phyloP scores from a whole-genome alignment of 2,888 invertebrate genomes.

The Limnephilus marmoratus region DNA sequence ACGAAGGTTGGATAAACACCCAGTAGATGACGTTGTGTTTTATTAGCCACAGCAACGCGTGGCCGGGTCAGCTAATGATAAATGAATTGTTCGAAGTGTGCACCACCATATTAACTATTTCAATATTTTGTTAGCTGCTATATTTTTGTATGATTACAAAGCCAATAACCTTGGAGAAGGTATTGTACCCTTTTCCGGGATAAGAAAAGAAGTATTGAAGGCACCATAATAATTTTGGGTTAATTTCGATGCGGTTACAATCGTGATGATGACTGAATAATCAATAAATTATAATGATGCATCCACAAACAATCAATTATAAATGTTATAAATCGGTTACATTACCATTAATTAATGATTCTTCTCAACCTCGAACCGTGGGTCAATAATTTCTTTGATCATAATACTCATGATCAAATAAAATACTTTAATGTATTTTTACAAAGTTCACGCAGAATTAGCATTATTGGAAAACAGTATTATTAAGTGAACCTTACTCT shows the following conservation, averaged over 20 bases:
- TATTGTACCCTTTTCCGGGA: background rate
- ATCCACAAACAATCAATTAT: background rate
- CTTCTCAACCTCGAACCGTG: background rate
- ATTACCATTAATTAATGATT: conserved; percentile 2
- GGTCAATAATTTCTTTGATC: background rate
- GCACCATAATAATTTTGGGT: background rate
- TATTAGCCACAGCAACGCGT: too few species aligned
- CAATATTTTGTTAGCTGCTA: too few species aligned
- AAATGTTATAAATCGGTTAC: background rate
- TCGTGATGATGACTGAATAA: background rate
- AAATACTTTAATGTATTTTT: background rate
- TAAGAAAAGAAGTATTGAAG: background rate
- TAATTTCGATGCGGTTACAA: background rate
- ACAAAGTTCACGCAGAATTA: background rate
- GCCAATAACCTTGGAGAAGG: background rate
- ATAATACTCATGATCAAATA: background rate
- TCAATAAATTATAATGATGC: background rate
- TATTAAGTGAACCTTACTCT: background rate
- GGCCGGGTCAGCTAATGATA: too few species aligned
- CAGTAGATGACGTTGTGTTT: too few species aligned
- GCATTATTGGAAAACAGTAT: background rate
- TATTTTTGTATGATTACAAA: too few species aligned
- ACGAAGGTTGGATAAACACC: too few species aligned
- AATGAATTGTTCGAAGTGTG: too few species aligned
- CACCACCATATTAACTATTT: too few species aligned